Conservation (phyloP, 2,888 invertebrate genomes). For the Lymantria dispar region DNA sequence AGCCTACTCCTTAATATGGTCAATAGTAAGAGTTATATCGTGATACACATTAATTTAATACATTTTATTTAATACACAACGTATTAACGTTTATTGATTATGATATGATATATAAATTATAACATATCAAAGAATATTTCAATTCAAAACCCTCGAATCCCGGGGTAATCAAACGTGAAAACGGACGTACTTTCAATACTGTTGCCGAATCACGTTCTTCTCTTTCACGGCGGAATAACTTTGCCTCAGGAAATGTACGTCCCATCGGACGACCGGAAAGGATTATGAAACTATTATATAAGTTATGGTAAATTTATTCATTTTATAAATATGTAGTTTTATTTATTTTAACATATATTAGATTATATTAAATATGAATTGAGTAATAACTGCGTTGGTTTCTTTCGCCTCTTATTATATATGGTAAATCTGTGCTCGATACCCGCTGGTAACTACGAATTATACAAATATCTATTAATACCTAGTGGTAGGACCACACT, state of each 20-base stretch:
- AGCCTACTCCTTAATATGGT: too few relatives aligned
- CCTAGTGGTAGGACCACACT: too few relatives aligned
- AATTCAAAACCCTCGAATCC: slow-evolving; percentile 8
- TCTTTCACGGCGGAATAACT: slow-evolving; percentile 35
- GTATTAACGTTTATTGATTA: too few relatives aligned
- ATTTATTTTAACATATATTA: background rate
- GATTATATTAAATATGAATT: background rate
- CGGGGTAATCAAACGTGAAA: slow-evolving; percentile 29
- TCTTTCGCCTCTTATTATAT: too few relatives aligned
- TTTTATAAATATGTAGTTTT: slow-evolving; percentile 3
- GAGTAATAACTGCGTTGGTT: too few relatives aligned
- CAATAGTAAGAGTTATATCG: too few relatives aligned
- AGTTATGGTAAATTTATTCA: slow-evolving; percentile 31
- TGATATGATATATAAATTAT: background rate
- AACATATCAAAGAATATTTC: background rate
- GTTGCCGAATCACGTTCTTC: slow-evolving; percentile 43
- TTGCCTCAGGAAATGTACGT: slow-evolving; percentile 27
- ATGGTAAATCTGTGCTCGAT: too few relatives aligned
- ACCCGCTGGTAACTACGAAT: too few relatives aligned
- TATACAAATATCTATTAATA: too few relatives aligned
- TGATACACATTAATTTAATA: too few relatives aligned
- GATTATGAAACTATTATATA: slow-evolving; percentile 28
- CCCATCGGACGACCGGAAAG: slow-evolving; percentile 18
- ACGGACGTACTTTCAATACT: slow-evolving; percentile 24
- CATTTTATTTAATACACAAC: too few relatives aligned